Evolutionary conservation across 2,888 invertebrate species (phyloP).

Genomic region (Hybos culiciformis): DNA sequence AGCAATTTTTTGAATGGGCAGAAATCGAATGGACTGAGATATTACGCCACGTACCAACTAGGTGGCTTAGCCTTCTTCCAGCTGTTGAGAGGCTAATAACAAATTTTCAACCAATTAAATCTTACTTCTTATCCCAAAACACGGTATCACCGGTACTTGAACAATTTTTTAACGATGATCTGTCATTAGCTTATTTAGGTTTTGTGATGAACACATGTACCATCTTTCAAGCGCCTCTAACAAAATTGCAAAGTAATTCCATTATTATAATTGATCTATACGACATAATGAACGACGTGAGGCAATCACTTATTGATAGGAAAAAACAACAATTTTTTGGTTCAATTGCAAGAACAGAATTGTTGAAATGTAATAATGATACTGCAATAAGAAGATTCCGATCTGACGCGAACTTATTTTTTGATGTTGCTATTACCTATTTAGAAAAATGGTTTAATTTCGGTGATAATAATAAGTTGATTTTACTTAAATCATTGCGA

Average conservation of each 20-base stretch:
- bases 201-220: conserved; percentile 6
- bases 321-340: conserved; percentile 4
- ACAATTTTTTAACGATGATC: conserved; percentile 6
- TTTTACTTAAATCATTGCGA: conserved; percentile 1
- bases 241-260: conserved; percentile 2
- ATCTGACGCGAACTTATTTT: conserved; percentile 3
- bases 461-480: conserved; percentile 4
- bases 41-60: conserved; percentile 1
- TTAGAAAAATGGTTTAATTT: conserved; percentile 4
- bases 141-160: conserved; percentile 1
- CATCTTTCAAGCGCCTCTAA: conserved; percentile 3
- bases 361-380: conserved; percentile 3
- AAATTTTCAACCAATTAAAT: conserved; percentile 7
- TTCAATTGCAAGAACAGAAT: conserved; percentile 1
- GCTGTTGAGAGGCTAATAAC: conserved; percentile 5
- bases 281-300: conserved; percentile 3
- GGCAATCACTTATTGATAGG: conserved; percentile 1
- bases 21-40: background rate
- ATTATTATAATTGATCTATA: conserved; percentile 4
- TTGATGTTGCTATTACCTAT: conserved; percentile 5
- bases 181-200: conserved; percentile 4
- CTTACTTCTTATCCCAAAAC: conserved; percentile 5
- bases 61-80: conserved; percentile 7
- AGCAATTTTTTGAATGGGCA: conserved; percentile 4
- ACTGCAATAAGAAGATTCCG: conserved; percentile 1